phyloP scores from a whole-genome alignment of 2,797 vertebrate species.

The Pipistrellus kuhlii region DNA sequence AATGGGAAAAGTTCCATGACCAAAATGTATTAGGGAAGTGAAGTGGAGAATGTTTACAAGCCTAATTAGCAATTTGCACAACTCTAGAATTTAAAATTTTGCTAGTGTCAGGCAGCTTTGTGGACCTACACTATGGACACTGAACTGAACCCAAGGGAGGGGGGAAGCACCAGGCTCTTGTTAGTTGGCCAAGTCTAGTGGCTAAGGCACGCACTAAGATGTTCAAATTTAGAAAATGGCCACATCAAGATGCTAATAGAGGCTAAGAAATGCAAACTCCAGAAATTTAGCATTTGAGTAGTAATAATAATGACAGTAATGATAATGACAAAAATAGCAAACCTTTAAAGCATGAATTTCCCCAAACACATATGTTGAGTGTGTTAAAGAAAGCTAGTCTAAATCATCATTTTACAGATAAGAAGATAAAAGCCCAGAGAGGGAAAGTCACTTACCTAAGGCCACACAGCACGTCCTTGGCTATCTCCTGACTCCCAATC shows the following conservation, averaged over 20 bases:
- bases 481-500: background rate
- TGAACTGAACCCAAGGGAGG: background rate
- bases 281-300: constrained; percentile 42
- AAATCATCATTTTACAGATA: constrained; percentile 46
- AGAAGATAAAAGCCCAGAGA: constrained; percentile 27
- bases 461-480: background rate
- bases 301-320: background rate
- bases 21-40: constrained; percentile 59
- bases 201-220: background rate
- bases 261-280: background rate
- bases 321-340: constrained; percentile 23
- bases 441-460: background rate
- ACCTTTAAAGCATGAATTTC: background rate
- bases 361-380: background rate
- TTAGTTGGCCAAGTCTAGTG: background rate
- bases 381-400: constrained; percentile 36
- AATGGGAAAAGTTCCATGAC: constrained; percentile 67
- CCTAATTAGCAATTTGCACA: constrained; percentile 81
- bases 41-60: constrained; percentile 79
- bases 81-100: constrained; percentile 66
- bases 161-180: background rate
- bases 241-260: constrained; percentile 48
- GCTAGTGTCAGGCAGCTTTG: constrained; percentile 27
- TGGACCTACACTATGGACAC: constrained; percentile 28
- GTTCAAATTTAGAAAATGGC: constrained; percentile 27